Evolutionary conservation across 2,797 vertebrate genomes (phyloP).

Genomic region (Poeciliopsis infans): DNA sequence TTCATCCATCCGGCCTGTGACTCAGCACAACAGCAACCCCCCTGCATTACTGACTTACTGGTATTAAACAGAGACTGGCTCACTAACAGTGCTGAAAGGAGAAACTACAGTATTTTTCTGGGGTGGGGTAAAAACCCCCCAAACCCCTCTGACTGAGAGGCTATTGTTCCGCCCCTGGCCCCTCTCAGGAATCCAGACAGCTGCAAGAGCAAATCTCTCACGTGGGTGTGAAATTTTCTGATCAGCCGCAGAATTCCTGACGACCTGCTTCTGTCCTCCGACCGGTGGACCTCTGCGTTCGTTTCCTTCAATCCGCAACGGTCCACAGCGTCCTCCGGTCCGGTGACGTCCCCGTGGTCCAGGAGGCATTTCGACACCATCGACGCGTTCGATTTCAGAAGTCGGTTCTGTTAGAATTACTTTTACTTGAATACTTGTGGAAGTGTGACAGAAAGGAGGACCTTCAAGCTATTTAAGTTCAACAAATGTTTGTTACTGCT

Average conservation of each 20-base stretch:
- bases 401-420: slow-evolving; percentile 53
- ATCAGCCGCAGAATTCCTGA: slow-evolving; percentile 34
- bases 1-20: slow-evolving; percentile 33
- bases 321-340: slow-evolving; percentile 30
- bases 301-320: slow-evolving; percentile 15
- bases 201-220: slow-evolving; percentile 67
- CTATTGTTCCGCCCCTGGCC: slow-evolving; percentile 36
- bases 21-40: slow-evolving; percentile 18
- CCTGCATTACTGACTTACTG: slow-evolving; percentile 26
- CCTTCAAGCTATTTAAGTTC: slow-evolving; percentile 50
- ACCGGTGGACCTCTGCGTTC: not conserved
- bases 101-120: slow-evolving; percentile 41
- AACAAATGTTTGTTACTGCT: not conserved
- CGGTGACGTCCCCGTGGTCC: slow-evolving; percentile 29
- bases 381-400: slow-evolving; percentile 63
- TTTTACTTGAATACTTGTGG: slow-evolving; percentile 18
- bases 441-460: slow-evolving; percentile 33
- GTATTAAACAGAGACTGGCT: slow-evolving; percentile 37
- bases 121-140: not conserved
- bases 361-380: slow-evolving; percentile 32
- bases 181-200: slow-evolving; percentile 67
- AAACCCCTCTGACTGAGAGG: slow-evolving; percentile 41
- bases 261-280: slow-evolving; percentile 20
- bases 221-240: slow-evolving; percentile 63
- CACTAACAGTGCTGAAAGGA: slow-evolving; percentile 55